phyloP scores from a whole-genome alignment of 2,888 invertebrate species.

The Pseudoips prasinana region DNA sequence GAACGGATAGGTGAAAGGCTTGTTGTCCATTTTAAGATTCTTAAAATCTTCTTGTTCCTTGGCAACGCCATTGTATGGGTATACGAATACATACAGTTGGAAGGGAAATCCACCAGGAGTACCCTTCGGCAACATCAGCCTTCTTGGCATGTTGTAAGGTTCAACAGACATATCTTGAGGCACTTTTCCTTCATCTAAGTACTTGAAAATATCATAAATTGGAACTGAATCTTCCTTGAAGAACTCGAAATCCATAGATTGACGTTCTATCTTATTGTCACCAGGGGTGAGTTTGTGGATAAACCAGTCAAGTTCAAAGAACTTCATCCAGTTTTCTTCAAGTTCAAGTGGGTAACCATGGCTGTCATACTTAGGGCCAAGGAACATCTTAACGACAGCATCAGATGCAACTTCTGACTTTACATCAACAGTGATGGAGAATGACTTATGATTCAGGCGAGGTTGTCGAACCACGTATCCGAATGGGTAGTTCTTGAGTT shows the following conservation, averaged over 20 bases:
- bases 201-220: slow-evolving; percentile 81
- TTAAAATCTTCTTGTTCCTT: slow-evolving; percentile 50
- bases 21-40: slow-evolving; percentile 65
- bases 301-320: slow-evolving; percentile 84
- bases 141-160: slow-evolving; percentile 84
- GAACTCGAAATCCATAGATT: slow-evolving; percentile 84
- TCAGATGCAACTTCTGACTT: slow-evolving; percentile 81
- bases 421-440: slow-evolving; percentile 82
- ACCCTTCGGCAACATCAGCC: slow-evolving; percentile 88
- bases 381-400: slow-evolving; percentile 84
- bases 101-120: slow-evolving; percentile 84
- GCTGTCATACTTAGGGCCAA: slow-evolving; percentile 86
- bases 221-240: slow-evolving; percentile 84
- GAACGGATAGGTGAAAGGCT: slow-evolving; percentile 81
- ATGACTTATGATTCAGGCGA: slow-evolving; percentile 87
- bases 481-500: slow-evolving; percentile 56
- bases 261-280: slow-evolving; percentile 84
- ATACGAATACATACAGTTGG: slow-evolving; percentile 84
- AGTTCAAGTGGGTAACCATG: slow-evolving; percentile 74
- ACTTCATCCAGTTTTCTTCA: slow-evolving; percentile 81
- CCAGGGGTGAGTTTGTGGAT: slow-evolving; percentile 82
- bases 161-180: slow-evolving; percentile 76
- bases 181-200: slow-evolving; percentile 77
- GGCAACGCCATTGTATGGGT: slow-evolving; percentile 71
- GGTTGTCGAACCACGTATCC: slow-evolving; percentile 83